Base-by-base conservation (phyloP, 2,888 invertebrate species). In the Scaeva pyrastri region DNA sequence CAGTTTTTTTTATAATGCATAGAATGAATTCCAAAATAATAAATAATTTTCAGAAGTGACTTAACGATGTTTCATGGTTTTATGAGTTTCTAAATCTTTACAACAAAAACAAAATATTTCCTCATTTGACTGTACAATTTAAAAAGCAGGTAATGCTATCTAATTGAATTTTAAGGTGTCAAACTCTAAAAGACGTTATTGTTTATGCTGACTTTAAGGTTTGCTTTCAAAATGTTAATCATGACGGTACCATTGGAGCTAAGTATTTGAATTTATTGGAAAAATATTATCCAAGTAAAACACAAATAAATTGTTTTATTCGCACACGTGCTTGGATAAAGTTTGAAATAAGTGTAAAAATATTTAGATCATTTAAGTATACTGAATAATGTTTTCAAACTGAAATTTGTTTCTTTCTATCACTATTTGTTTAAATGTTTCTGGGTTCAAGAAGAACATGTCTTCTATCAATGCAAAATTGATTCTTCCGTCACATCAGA, bases 81-180 rank as follows among this genome's bases (percentile, higher is more conserved):
- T 16, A 8, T 23, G 1, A 45, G 43, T 3, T 43, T 43, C 43
- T 23, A 62, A 23, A 16, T 43, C 55, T 55, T n/a, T 16, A 55
- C n/a, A 55, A 23, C 14, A 6, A 21, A 50, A 23, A 12, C 21
- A 14, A 2, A 2, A 12, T 16, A 31, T 36, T 31, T 12, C n/a
- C 12, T 19, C 19, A 56, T 1, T 39, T 39, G 19, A 39, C 19
- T 8, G 7, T 5, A 21, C 14, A 19, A 60, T 60, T 41, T 41
- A 8, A 26, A 43, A 48, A 48, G 66, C 16, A 66, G 31, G 45
- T 31, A 36, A 66, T 48, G 66, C 48, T 66, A 31, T 36, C 31
- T 66, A 66, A 66, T 66, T 48, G 66, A 66, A 66, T 48, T 66
- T 36, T 31, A 23, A 19, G 41, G 36, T 31, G 12, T 45, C 31